A percentile compares a stretch with the other conserved stretches of the same genome.
Evolutionary conservation across 2,797 vertebrate genomes (phyloP).

Genomic region (Sebastes steindachneri): DNA sequence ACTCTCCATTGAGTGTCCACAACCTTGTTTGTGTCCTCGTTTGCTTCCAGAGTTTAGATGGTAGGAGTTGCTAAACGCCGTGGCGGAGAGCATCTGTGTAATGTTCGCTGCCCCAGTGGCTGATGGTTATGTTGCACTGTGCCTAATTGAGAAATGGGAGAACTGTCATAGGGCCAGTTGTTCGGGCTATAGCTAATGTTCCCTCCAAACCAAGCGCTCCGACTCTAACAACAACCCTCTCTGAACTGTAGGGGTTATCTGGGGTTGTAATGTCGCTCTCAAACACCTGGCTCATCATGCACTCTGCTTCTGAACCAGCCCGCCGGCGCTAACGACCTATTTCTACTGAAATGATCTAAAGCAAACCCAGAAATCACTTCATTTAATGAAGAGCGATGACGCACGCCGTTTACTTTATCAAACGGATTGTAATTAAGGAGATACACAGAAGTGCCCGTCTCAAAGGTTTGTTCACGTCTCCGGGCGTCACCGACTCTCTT

Average conservation of each 20-base stretch:
- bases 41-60: conserved; percentile 29
- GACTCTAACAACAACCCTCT: conserved; percentile 17
- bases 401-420: conserved; percentile 47
- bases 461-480: conserved; percentile 47
- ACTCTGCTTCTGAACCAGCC: conserved; percentile 6
- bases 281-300: conserved; percentile 34
- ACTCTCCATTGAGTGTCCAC: background rate
- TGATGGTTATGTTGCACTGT: conserved; percentile 33
- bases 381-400: conserved; percentile 60
- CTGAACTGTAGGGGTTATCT: conserved; percentile 40
- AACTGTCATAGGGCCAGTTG: conserved; percentile 43
- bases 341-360: conserved; percentile 41
- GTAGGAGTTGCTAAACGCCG: conserved; percentile 22
- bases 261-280: conserved; percentile 29
- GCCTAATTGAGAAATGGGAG: conserved; percentile 43
- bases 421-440: conserved; percentile 56
- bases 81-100: conserved; percentile 40
- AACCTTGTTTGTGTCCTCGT: conserved; percentile 20
- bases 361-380: conserved; percentile 44
- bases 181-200: conserved; percentile 44
- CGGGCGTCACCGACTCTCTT: conserved; percentile 40
- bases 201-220: conserved; percentile 15
- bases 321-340: conserved; percentile 36
- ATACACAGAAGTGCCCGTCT: conserved; percentile 43
- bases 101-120: conserved; percentile 25